A percentile compares a stretch with the other conserved stretches of the same genome.
These are phyloP conservation scores for Ylistrum balloti DNA, from an alignment of 1,140 invertebrate species.

Conservation along the genomic window DNA sequence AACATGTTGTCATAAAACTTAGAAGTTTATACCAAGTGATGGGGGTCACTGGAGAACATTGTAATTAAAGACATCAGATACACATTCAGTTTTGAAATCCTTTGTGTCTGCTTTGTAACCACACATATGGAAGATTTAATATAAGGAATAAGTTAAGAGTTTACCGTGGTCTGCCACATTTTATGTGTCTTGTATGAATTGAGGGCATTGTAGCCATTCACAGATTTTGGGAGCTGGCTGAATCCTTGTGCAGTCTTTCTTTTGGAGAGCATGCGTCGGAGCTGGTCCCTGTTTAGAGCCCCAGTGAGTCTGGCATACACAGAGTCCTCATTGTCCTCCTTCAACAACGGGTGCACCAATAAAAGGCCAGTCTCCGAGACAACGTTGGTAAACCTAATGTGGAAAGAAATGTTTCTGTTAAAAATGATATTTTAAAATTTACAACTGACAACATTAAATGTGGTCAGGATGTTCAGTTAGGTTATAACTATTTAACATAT, in stretches of 20 bases:
- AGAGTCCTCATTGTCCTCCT: slow-evolving; percentile 30
- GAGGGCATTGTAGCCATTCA: slow-evolving; percentile 36
- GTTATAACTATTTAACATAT: no score
- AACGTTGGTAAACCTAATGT: slow-evolving; percentile 53
- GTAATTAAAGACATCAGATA: no score
- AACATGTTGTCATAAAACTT: no score
- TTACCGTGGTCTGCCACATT: background rate
- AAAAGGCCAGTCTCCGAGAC: slow-evolving; percentile 55
- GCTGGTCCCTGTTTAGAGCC: slow-evolving; percentile 18
- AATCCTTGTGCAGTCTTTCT: background rate
- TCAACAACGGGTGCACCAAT: slow-evolving; percentile 52
- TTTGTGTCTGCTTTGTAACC: no score
- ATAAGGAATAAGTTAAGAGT: no score
- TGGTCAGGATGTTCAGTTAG: no score
- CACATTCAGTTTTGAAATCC: no score
- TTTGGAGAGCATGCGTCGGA: slow-evolving; percentile 39
- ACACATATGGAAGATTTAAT: no score
- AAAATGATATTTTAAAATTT: no score
- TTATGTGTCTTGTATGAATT: background rate
- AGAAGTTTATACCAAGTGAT: no score
- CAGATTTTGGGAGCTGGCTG: background rate
- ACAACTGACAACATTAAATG: no score
- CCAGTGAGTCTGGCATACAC: slow-evolving; percentile 47
- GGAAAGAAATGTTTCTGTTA: background rate
- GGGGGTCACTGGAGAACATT: no score